Conservation (phyloP, 2,888 invertebrate genomes). For the Scaeva pyrastri region DNA sequence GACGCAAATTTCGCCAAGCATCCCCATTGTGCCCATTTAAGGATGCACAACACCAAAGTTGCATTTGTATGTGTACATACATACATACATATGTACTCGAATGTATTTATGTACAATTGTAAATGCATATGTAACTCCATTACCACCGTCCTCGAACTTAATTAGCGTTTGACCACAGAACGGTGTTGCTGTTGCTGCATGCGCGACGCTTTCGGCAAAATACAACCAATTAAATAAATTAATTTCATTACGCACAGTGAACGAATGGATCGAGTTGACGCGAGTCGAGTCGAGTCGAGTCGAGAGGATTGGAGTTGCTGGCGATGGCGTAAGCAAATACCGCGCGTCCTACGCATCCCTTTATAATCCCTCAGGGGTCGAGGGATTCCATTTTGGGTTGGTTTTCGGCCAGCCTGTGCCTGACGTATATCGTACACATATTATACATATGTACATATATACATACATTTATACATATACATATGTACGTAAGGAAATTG, state of each 20-base stretch:
- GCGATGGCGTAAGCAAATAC: constrained; percentile 53
- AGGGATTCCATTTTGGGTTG: neutral
- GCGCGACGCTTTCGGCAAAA: constrained; percentile 32
- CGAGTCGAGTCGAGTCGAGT: no score
- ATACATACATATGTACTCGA: no score
- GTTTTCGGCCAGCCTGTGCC: neutral
- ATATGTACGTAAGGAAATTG: constrained; percentile 16
- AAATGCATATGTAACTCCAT: neutral
- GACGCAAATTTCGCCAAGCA: constrained; percentile 52
- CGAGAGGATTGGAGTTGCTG: constrained; percentile 4
- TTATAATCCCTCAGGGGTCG: constrained; percentile 28
- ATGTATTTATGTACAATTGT: no score
- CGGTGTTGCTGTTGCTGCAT: constrained; percentile 44
- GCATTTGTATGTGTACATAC: no score
- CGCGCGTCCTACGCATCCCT: constrained; percentile 30
- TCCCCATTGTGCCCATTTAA: constrained; percentile 34
- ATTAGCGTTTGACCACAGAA: constrained; percentile 69
- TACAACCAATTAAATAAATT: constrained; percentile 72
- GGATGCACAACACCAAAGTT: constrained; percentile 19
- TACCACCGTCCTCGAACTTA: constrained; percentile 50
- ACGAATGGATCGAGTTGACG: neutral
- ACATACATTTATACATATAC: no score
- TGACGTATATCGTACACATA: neutral
- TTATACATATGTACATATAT: no score
- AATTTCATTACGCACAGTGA: constrained; percentile 64